phyloP scores from a whole-genome alignment of 2,797 vertebrate species.

The Orestias chungarensis region DNA sequence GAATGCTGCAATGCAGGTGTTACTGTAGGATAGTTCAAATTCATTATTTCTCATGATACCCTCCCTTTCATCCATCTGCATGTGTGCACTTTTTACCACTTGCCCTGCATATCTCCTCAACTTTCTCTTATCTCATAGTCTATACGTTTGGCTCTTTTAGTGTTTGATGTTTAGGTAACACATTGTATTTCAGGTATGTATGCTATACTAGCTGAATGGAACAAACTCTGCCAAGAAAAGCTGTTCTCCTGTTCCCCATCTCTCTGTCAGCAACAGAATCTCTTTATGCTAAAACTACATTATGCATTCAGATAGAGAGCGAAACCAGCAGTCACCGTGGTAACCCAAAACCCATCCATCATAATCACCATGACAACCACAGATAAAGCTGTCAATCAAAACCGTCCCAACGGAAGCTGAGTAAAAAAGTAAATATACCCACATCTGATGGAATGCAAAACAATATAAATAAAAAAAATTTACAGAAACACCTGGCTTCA shows the following conservation, averaged over 20 bases:
- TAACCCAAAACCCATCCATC: slow-evolving; percentile 77
- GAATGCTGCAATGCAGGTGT: slow-evolving; percentile 63
- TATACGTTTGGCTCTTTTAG: slow-evolving; percentile 8
- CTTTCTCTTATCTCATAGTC: slow-evolving; percentile 27
- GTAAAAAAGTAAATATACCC: slow-evolving; percentile 44
- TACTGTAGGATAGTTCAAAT: slow-evolving; percentile 54
- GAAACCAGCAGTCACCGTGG: slow-evolving; percentile 71
- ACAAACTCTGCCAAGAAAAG: slow-evolving; percentile 22
- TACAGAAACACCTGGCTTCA: slow-evolving; percentile 12
- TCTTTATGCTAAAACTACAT: slow-evolving; percentile 71
- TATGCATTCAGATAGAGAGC: slow-evolving; percentile 71
- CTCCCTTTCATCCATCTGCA: slow-evolving; percentile 63
- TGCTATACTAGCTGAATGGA: neutral
- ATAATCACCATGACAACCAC: slow-evolving; percentile 78
- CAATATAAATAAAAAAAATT: slow-evolving; percentile 13
- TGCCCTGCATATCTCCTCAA: slow-evolving; percentile 6
- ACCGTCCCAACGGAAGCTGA: slow-evolving; percentile 56
- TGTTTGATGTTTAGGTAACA: neutral
- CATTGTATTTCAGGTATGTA: neutral
- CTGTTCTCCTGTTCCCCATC: slow-evolving; percentile 36
- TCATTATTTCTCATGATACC: slow-evolving; percentile 52
- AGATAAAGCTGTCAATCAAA: slow-evolving; percentile 73
- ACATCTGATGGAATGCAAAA: slow-evolving; percentile 43
- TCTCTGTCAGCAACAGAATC: slow-evolving; percentile 57
- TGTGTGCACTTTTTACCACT: slow-evolving; percentile 44